phyloP scores from a whole-genome alignment of 2,797 vertebrate genomes.

The Acomys russatus region DNA sequence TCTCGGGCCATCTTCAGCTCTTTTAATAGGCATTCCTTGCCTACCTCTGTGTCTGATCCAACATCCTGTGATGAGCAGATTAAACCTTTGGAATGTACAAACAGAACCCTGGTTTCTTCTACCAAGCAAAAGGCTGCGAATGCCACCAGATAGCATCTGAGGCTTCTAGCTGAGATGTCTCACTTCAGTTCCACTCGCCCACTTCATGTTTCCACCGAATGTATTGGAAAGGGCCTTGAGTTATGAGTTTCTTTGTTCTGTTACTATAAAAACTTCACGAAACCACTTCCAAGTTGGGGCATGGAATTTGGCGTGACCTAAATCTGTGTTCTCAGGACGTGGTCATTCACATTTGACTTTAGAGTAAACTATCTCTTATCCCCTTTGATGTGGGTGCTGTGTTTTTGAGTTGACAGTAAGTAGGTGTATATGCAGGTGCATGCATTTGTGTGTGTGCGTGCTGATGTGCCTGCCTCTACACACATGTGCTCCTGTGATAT shows the following conservation, averaged over 20 bases:
- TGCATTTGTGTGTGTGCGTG: neutral
- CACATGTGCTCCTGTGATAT: rapidly evolving
- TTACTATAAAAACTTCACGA: conserved; percentile 23
- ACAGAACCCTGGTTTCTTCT: neutral
- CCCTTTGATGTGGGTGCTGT: neutral
- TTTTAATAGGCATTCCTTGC: neutral
- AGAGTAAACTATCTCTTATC: neutral
- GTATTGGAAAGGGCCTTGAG: conserved; percentile 9
- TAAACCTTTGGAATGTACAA: neutral
- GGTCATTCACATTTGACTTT: neutral
- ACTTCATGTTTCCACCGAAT: neutral
- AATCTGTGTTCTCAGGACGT: neutral
- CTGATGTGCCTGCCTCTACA: neutral
- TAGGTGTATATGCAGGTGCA: too few species aligned
- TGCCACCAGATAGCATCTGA: neutral
- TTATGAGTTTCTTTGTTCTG: conserved; percentile 15
- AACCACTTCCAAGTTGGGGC: conserved; percentile 24
- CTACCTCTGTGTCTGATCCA: neutral
- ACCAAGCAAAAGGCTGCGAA: neutral
- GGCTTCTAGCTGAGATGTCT: neutral
- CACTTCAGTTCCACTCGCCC: too few species aligned
- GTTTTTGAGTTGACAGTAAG: neutral
- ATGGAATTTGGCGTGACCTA: conserved; percentile 15
- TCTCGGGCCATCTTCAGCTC: neutral
- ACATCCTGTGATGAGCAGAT: neutral